phyloP scores from a whole-genome alignment of 2,113 vertebrate genomes.

The Petroica traversi region DNA sequence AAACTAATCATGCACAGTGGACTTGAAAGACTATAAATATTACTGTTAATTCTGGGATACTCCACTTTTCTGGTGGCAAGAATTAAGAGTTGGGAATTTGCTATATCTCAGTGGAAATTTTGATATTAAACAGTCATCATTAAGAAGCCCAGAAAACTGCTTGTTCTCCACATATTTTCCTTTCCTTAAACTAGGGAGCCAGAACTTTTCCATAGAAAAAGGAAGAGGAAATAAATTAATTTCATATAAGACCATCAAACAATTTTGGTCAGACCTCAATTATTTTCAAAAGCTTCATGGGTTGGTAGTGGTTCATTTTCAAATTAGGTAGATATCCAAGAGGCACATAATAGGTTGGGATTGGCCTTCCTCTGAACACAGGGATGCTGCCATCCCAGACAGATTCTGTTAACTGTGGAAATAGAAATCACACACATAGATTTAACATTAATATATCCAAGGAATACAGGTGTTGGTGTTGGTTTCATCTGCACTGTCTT shows the following conservation, averaged over 20 bases:
- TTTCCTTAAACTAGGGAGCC: not conserved
- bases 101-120: not conserved
- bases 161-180: constrained; percentile 3
- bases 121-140: not conserved
- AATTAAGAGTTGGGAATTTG: not conserved
- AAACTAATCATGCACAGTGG: not conserved
- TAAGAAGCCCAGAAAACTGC: not conserved
- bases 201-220: constrained; percentile 3
- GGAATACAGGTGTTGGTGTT: not conserved
- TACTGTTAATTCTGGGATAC: not conserved
- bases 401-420: not conserved
- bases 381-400: not conserved
- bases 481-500: not conserved
- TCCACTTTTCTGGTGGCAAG: not conserved
- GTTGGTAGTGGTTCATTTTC: constrained; percentile 4
- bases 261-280: constrained; percentile 32
- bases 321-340: constrained; percentile 8
- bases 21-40: not conserved
- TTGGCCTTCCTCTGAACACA: not conserved
- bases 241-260: not conserved
- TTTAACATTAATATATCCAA: not conserved
- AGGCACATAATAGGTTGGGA: not conserved
- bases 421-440: not conserved
- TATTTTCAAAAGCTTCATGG: constrained; percentile 20
- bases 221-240: constrained; percentile 5